phyloP scores from a whole-genome alignment of 2,888 invertebrate genomes.

The Xiphydria camelus region DNA sequence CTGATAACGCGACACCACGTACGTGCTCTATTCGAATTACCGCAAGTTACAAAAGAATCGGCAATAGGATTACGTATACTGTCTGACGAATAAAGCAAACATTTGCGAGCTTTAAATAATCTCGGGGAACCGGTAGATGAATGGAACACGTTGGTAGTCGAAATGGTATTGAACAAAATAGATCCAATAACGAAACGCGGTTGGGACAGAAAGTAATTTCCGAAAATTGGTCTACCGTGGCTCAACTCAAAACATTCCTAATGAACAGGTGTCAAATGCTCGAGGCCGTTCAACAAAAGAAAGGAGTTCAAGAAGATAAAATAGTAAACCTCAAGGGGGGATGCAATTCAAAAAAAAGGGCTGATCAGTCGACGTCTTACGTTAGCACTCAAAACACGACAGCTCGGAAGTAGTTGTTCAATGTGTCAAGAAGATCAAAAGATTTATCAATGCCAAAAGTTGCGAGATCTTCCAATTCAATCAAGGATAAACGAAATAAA shows the following conservation, averaged over 20 bases:
- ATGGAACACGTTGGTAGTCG: conserved; percentile 5
- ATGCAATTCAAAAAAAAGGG: conserved; percentile 1
- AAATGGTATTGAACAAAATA: conserved; percentile 6
- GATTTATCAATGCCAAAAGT: conserved; percentile 12
- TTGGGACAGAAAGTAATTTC: conserved; percentile 4
- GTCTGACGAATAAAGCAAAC: not conserved
- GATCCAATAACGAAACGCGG: conserved; percentile 4
- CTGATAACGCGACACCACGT: conserved; percentile 11
- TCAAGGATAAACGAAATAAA: conserved; percentile 14
- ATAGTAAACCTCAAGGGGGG: not conserved
- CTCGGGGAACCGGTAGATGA: conserved; percentile 5
- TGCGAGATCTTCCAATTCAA: conserved; percentile 9
- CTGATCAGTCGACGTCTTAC: conserved; percentile 11
- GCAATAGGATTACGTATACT: conserved; percentile 1
- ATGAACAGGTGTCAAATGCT: conserved; percentile 9
- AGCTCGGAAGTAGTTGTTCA: conserved; percentile 2
- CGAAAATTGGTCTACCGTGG: conserved; percentile 5
- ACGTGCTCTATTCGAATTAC: conserved; percentile 7
- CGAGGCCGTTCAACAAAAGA: conserved; percentile 15
- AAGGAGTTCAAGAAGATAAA: not conserved
- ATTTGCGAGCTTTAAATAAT: conserved; percentile 4
- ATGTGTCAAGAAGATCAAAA: conserved; percentile 12
- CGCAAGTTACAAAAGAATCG: conserved; percentile 2
- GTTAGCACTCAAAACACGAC: conserved; percentile 1
- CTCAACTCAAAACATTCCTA: conserved; percentile 3